phyloP scores from a whole-genome alignment of 2,113 vertebrate genomes.

The Trinectes maculatus region DNA sequence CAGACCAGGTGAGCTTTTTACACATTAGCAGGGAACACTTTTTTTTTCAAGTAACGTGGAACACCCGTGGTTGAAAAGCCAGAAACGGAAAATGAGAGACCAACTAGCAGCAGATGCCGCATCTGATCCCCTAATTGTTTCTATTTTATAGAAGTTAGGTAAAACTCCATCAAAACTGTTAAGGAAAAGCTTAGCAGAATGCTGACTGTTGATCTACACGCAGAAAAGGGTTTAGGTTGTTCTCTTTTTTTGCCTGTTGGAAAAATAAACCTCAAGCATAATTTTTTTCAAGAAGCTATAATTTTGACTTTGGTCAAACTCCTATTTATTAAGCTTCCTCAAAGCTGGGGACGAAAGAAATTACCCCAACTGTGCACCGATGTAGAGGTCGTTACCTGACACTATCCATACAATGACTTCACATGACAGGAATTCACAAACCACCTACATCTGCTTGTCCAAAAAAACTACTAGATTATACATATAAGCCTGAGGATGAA shows the following conservation, averaged over 20 bases:
- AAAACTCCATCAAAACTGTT: constrained; percentile 34
- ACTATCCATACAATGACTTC: constrained; percentile 76
- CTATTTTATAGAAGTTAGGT: constrained; percentile 33
- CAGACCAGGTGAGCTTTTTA: constrained; percentile 24
- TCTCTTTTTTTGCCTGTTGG: constrained; percentile 26
- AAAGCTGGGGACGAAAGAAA: constrained; percentile 33
- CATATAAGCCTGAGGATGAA: constrained; percentile 36
- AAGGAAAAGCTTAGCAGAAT: constrained; percentile 29
- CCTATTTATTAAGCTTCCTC: constrained; percentile 55
- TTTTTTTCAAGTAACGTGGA: neutral
- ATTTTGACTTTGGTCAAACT: constrained; percentile 58
- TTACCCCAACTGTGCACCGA: constrained; percentile 55
- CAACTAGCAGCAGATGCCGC: constrained; percentile 27
- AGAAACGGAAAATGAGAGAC: constrained; percentile 27
- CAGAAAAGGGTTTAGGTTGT: constrained; percentile 35
- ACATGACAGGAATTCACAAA: constrained; percentile 65
- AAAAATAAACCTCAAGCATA: constrained; percentile 65
- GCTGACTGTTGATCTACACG: constrained; percentile 38
- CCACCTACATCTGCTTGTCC: constrained; percentile 41
- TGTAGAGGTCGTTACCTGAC: constrained; percentile 65
- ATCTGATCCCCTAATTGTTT: constrained; percentile 4
- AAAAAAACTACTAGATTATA: constrained; percentile 40
- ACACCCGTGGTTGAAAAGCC: neutral
- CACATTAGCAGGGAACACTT: neutral
- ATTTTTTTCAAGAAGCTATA: constrained; percentile 61